Percentiles rank a stretch among this genome's conserved stretches.
These are phyloP conservation scores for Trachythela sp. DNA, from an alignment of 64 coral and sea anemone species.

Conservation along the genomic window DNA sequence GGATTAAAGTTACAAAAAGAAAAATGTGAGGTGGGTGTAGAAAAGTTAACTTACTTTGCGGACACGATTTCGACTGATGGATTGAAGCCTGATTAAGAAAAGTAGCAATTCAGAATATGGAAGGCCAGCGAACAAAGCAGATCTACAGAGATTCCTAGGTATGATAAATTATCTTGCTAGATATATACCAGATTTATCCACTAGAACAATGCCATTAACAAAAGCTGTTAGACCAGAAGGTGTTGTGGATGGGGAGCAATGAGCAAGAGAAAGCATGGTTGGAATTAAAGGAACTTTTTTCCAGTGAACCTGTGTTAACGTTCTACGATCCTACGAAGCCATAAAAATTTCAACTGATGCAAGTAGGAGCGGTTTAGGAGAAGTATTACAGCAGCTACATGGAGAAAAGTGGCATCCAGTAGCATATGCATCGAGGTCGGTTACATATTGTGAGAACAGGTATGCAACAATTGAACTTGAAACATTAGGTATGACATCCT, in stretches of 20 bases:
- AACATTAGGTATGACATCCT: conserved; percentile 31
- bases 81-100: not conserved
- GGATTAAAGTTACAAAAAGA: not conserved
- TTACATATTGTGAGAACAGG: conserved; percentile 45
- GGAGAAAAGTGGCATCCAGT: conserved; percentile 48
- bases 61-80: not conserved
- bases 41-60: not conserved
- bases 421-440: conserved; percentile 38
- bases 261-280: conserved; percentile 8
- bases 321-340: not conserved
- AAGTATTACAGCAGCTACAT: conserved; percentile 30
- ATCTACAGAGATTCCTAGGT: not conserved
- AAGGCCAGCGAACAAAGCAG: not conserved
- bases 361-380: conserved; percentile 17
- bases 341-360: conserved; percentile 7
- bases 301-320: not conserved
- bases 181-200: not conserved
- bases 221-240: conserved; percentile 2
- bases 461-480: conserved; percentile 56
- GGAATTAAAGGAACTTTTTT: not conserved
- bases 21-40: not conserved
- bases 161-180: not conserved
- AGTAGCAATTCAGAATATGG: not conserved
- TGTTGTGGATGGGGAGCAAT: not conserved
- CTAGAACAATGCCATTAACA: not conserved